Conservation (phyloP, 2,888 invertebrate species). For the Tuberolachnus salignus region DNA sequence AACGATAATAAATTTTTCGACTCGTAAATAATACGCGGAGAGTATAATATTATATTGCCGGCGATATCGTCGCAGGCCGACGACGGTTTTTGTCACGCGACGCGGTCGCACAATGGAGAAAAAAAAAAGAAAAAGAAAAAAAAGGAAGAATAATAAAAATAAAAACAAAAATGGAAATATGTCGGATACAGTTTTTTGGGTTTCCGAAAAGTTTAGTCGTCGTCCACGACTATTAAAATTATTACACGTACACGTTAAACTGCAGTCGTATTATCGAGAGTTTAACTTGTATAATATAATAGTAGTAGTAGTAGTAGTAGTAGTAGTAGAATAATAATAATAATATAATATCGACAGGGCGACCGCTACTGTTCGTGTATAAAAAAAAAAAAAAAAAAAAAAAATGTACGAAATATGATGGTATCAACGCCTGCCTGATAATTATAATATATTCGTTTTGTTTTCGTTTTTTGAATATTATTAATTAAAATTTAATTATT, state of each 20-base stretch:
- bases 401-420: conserved; percentile 31
- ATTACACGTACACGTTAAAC: not conserved
- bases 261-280: too few relatives aligned
- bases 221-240: not conserved
- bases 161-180: too few relatives aligned
- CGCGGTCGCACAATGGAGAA: not conserved
- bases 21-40: too few relatives aligned
- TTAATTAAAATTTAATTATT: conserved; percentile 55
- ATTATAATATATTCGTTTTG: conserved; percentile 40
- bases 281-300: too few relatives aligned
- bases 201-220: not conserved
- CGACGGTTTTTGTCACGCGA: conserved; percentile 20
- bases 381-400: conserved; percentile 32
- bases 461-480: not conserved
- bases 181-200: conserved; percentile 1
- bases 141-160: too few relatives aligned
- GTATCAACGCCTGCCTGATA: conserved; percentile 42
- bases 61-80: too few relatives aligned
- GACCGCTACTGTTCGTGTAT: conserved; percentile 32
- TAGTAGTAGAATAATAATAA: too few relatives aligned
- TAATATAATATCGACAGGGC: not conserved
- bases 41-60: too few relatives aligned
- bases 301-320: too few relatives aligned
- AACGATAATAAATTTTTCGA: too few relatives aligned
- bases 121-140: too few relatives aligned